phyloP scores from a whole-genome alignment of 2,888 invertebrate genomes.

The Clepsis dumicolana region DNA sequence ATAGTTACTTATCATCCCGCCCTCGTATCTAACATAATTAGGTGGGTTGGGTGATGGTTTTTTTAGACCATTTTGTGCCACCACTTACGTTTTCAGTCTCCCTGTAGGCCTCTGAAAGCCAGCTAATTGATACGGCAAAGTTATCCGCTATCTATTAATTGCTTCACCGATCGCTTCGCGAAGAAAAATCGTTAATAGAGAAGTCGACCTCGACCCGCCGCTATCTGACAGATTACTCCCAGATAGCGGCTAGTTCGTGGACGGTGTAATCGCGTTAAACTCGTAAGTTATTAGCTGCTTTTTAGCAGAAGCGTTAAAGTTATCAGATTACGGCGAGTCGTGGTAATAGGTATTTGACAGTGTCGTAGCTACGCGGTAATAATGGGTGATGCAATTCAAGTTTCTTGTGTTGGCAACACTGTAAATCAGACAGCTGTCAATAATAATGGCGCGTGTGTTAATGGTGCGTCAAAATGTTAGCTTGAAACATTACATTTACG shows the following conservation, averaged over 20 bases:
- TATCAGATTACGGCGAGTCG: not conserved
- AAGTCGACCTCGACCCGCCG: not conserved
- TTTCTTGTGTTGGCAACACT: too few species aligned
- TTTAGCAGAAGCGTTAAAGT: not conserved
- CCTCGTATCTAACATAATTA: too few species aligned
- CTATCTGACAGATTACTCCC: slow-evolving; percentile 15
- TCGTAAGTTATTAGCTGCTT: slow-evolving; percentile 5
- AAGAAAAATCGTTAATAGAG: slow-evolving; percentile 21
- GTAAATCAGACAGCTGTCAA: too few species aligned
- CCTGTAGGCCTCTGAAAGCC: not conserved
- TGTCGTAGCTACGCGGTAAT: too few species aligned
- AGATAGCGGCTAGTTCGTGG: slow-evolving; percentile 18
- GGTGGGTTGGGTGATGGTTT: too few species aligned
- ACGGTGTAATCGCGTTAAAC: slow-evolving; percentile 8
- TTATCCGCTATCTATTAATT: not conserved
- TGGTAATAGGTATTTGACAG: not conserved
- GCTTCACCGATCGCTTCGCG: slow-evolving; percentile 2
- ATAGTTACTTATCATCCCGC: too few species aligned
- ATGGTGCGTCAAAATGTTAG: too few species aligned
- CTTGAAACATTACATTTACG: too few species aligned
- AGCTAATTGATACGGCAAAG: slow-evolving; percentile 5
- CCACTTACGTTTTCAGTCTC: not conserved
- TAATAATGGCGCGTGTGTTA: too few species aligned
- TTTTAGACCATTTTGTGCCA: too few species aligned
- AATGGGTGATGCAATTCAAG: too few species aligned